Percentiles rank a stretch among this genome's conserved stretches.
Evolutionary conservation across 2,797 vertebrate species (phyloP).

Genomic region (Pangasius krempfi): DNA sequence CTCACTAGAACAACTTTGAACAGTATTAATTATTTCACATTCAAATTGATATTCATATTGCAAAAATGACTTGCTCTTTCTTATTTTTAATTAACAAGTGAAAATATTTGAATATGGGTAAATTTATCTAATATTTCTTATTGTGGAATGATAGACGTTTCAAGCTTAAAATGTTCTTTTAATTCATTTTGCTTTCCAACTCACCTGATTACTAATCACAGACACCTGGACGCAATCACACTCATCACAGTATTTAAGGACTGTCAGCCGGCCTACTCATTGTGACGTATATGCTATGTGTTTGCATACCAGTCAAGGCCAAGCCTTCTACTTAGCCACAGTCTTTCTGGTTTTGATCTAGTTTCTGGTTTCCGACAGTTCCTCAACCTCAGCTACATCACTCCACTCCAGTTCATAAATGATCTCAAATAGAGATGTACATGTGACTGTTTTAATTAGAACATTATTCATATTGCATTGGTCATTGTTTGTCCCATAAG

Average conservation of each 20-base stretch:
- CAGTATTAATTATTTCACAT: not conserved
- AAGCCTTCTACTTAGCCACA: not conserved
- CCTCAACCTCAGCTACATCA: not conserved
- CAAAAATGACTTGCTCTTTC: no score
- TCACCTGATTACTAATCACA: not conserved
- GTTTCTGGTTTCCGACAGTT: not conserved
- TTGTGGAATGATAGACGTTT: no score
- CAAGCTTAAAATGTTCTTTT: not conserved
- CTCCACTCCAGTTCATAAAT: not conserved
- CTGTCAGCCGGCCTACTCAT: not conserved
- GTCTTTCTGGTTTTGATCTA: no score
- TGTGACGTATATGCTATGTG: not conserved
- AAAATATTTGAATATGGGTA: not conserved
- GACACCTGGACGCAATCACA: no score
- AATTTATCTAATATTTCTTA: not conserved
- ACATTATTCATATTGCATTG: not conserved
- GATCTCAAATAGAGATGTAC: not conserved
- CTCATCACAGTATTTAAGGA: not conserved
- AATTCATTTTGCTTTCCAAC: not conserved
- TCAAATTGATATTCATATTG: not conserved
- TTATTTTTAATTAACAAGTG: not conserved
- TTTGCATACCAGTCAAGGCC: not conserved
- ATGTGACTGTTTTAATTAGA: not conserved
- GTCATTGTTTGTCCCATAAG: not conserved
- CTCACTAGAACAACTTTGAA: not conserved